Percentiles rank a stretch among this genome's conserved stretches.
These are phyloP conservation scores for Zeugodacus cucurbitae DNA, from an alignment of 1,140 invertebrate species.

Conservation along the genomic window DNA sequence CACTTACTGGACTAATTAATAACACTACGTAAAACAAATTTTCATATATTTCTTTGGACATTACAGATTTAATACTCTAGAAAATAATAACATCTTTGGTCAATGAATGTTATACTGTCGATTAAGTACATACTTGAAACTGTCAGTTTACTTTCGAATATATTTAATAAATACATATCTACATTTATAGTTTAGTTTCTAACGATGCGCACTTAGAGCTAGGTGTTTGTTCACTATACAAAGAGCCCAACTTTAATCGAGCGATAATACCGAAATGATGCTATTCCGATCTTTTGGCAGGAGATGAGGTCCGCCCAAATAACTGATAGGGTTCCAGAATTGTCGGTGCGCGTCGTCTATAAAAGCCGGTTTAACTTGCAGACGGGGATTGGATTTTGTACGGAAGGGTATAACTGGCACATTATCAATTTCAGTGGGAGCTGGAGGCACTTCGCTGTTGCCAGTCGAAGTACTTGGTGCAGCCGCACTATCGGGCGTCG, in stretches of 20 bases:
- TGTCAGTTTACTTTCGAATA: not conserved
- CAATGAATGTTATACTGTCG: not conserved
- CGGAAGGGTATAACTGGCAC: slow-evolving; percentile 43
- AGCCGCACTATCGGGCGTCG: not conserved
- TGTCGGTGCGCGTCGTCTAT: slow-evolving; percentile 67
- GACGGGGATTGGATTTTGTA: slow-evolving; percentile 21
- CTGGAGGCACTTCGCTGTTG: slow-evolving; percentile 33
- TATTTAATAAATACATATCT: not conserved
- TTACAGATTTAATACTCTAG: slow-evolving; percentile 5
- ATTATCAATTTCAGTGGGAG: slow-evolving; percentile 45
- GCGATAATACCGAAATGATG: slow-evolving; percentile 76
- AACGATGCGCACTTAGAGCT: not conserved
- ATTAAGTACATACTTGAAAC: not conserved
- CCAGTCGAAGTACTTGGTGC: slow-evolving; percentile 15
- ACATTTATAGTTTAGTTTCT: not conserved
- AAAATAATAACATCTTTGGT: slow-evolving; percentile 33
- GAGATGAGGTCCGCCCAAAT: slow-evolving; percentile 74
- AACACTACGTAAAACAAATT: slow-evolving; percentile 5
- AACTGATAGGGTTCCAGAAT: slow-evolving; percentile 78
- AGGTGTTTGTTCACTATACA: not conserved
- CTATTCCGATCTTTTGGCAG: slow-evolving; percentile 70
- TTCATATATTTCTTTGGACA: not conserved
- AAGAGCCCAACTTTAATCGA: slow-evolving; percentile 69
- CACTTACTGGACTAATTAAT: not conserved
- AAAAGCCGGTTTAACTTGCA: slow-evolving; percentile 45